These are phyloP conservation scores for Ceyx melanurus DNA, from an alignment of 2,113 vertebrate species.

Conservation along the genomic window DNA sequence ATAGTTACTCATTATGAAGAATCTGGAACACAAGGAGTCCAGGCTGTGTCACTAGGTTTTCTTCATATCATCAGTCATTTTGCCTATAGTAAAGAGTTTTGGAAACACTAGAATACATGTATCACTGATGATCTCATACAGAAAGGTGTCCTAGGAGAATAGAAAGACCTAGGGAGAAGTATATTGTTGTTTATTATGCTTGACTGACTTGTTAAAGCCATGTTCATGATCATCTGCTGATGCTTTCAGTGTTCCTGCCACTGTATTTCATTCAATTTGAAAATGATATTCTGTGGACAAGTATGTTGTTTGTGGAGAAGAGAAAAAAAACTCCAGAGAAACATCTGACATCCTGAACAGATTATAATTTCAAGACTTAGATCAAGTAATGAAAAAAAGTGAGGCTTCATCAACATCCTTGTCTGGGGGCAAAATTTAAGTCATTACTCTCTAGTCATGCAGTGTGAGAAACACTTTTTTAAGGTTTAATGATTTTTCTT, in stretches of 20 bases:
- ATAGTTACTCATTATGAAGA: neutral
- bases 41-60: neutral
- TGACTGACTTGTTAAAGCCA: neutral
- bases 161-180: neutral
- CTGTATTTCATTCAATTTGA: neutral
- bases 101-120: neutral
- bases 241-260: neutral
- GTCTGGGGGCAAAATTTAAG: neutral
- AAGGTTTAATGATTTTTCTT: constrained; percentile 3
- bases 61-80: neutral
- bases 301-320: rapidly evolving
- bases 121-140: neutral
- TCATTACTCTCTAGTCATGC: neutral
- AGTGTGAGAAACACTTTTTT: neutral
- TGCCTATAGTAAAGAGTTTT: neutral
- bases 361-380: neutral
- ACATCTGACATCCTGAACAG: neutral
- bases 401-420: neutral
- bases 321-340: neutral
- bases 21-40: neutral
- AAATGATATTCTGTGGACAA: neutral
- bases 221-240: neutral
- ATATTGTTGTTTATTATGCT: neutral
- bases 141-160: neutral
- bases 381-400: neutral